A percentile compares a stretch with the other conserved stretches of the same genome.
Conservation (phyloP, 2,888 invertebrate species). For the Eueremaeus valkanovi region DNA sequence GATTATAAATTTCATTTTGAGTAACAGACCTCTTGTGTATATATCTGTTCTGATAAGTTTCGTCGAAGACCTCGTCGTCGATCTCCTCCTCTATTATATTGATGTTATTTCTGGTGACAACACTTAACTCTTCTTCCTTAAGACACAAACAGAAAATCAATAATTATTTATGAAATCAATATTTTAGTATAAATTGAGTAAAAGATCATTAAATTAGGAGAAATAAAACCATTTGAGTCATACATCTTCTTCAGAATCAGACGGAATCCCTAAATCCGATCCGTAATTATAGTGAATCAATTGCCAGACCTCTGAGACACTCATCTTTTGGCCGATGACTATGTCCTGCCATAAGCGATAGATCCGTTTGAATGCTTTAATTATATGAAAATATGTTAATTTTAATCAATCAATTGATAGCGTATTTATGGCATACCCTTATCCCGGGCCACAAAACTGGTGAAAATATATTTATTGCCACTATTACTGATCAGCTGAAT, state of each 20-base stretch:
- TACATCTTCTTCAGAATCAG: conserved; percentile 31
- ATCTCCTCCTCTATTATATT: conserved; percentile 6
- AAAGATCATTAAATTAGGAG: neutral
- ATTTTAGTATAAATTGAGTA: neutral
- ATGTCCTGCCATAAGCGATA: conserved; percentile 89
- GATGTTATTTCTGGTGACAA: neutral
- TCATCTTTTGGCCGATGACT: conserved; percentile 14
- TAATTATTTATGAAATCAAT: neutral
- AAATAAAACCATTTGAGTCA: neutral
- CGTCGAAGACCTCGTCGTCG: conserved; percentile 6
- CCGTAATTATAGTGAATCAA: conserved; percentile 48
- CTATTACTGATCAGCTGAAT: conserved; percentile 72
- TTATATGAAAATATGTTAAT: no score
- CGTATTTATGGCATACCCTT: no score
- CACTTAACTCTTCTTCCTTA: neutral
- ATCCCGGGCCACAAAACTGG: conserved; percentile 89
- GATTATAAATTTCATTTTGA: no score
- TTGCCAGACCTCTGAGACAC: conserved; percentile 4
- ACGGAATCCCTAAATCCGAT: neutral
- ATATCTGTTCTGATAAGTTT: neutral
- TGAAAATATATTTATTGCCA: conserved; percentile 83
- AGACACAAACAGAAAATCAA: neutral
- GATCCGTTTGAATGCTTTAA: conserved; percentile 90
- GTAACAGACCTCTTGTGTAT: neutral
- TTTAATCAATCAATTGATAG: no score